phyloP scores from a whole-genome alignment of 1,140 invertebrate genomes.

The Leptinotarsa texana region DNA sequence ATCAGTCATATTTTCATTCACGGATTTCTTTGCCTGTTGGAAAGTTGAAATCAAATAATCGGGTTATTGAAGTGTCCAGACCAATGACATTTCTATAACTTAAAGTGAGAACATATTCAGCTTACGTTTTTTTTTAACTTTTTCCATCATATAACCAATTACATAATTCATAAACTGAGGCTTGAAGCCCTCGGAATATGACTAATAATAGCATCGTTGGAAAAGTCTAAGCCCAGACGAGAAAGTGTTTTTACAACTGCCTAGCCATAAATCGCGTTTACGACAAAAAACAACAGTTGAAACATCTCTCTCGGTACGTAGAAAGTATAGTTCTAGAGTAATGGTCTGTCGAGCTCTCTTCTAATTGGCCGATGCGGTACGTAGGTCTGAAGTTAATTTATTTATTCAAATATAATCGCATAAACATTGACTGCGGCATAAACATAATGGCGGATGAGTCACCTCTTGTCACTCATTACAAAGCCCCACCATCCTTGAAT shows the following conservation, averaged over 20 bases:
- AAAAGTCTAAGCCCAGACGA: too few species aligned
- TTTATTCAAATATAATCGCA: slow-evolving; percentile 43
- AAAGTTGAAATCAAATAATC: too few species aligned
- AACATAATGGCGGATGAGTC: slow-evolving; percentile 39
- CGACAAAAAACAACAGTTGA: neutral
- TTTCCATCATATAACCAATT: too few species aligned
- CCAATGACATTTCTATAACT: too few species aligned
- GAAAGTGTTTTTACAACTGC: neutral
- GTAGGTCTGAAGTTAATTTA: slow-evolving; percentile 40
- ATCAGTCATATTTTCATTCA: too few species aligned
- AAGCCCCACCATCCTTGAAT: slow-evolving; percentile 32
- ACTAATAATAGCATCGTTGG: too few species aligned
- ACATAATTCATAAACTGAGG: too few species aligned
- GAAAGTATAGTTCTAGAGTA: slow-evolving; percentile 7
- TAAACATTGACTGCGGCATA: slow-evolving; percentile 37
- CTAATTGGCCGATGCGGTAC: slow-evolving; percentile 35
- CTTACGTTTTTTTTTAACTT: too few species aligned
- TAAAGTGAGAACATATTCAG: too few species aligned
- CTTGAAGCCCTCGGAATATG: too few species aligned
- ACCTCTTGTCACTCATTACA: slow-evolving; percentile 39
- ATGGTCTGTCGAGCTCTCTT: slow-evolving; percentile 27
- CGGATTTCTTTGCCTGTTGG: too few species aligned
- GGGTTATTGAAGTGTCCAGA: too few species aligned
- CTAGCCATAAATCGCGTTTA: neutral
- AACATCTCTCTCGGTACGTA: neutral